These are phyloP conservation scores for Athripsodes cinereus DNA, from an alignment of 2,888 invertebrate species.

Conservation along the genomic window DNA sequence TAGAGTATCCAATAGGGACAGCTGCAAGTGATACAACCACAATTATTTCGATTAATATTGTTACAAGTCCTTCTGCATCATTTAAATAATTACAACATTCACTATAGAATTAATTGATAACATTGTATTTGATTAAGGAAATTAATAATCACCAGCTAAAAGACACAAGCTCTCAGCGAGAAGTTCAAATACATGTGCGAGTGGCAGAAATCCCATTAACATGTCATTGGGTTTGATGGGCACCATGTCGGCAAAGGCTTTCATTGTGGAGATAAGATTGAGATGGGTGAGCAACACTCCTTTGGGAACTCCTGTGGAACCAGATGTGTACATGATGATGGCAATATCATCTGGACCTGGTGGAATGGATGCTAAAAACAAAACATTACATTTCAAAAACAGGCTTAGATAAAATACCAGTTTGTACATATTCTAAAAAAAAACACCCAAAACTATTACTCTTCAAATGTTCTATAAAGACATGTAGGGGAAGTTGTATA, in stretches of 20 bases:
- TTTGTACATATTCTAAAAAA: too few relatives aligned
- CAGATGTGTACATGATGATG: conserved; percentile 98
- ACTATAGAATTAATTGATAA: too few relatives aligned
- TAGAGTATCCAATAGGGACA: conserved; percentile 93
- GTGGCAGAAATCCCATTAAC: conserved; percentile 91
- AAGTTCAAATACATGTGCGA: conserved; percentile 96
- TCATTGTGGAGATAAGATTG: conserved; percentile 75
- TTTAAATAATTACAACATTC: too few relatives aligned
- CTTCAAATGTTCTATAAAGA: too few relatives aligned
- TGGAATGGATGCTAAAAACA: conserved; percentile 48
- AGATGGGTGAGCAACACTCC: conserved; percentile 79
- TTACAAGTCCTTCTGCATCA: too few relatives aligned
- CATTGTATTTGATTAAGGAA: not conserved
- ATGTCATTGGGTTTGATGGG: conserved; percentile 68
- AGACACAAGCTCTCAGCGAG: conserved; percentile 84
- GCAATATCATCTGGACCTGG: conserved; percentile 77
- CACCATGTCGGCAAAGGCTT: conserved; percentile 74
- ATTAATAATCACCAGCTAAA: conserved; percentile 59
- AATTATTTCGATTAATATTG: too few relatives aligned
- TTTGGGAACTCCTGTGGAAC: conserved; percentile 93
- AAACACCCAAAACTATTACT: too few relatives aligned
- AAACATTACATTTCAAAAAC: not conserved
- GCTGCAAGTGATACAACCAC: conserved; percentile 49
- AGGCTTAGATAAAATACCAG: too few relatives aligned
- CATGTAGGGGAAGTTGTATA: too few relatives aligned